Evolutionary conservation across 2,113 vertebrate genomes (phyloP).

Genomic region (Clarias gariepinus): DNA sequence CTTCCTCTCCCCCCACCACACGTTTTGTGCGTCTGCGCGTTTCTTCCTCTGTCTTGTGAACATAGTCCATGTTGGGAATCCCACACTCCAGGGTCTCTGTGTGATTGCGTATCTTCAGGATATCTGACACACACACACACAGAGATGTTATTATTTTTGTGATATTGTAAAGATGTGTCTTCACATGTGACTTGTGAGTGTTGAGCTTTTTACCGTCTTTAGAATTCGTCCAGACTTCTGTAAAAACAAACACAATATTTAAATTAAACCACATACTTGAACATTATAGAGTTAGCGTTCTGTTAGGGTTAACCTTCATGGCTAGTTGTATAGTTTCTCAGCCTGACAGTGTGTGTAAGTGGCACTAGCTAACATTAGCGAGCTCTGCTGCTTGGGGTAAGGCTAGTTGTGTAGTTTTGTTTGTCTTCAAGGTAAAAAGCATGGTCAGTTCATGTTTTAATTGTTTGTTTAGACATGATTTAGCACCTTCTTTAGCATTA

Average conservation of each 20-base stretch:
- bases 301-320: neutral
- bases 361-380: neutral
- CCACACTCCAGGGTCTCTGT: constrained; percentile 71
- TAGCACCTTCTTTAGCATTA: neutral
- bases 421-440: neutral
- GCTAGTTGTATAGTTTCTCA: neutral
- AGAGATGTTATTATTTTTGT: neutral
- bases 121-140: constrained; percentile 16
- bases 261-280: neutral
- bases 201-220: neutral
- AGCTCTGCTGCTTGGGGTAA: neutral
- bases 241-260: constrained; percentile 3
- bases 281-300: neutral
- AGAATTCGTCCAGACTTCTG: neutral
- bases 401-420: neutral
- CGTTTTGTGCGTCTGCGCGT: constrained; percentile 66
- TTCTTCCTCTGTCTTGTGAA: neutral
- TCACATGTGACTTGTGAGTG: neutral
- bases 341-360: neutral
- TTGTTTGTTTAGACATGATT: neutral
- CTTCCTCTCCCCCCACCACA: constrained; percentile 72
- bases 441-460: neutral
- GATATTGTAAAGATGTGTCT: neutral
- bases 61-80: constrained; percentile 46
- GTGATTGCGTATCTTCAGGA: constrained; percentile 57